phyloP scores from a whole-genome alignment of 2,797 vertebrate species.

The Anabas testudineus region DNA sequence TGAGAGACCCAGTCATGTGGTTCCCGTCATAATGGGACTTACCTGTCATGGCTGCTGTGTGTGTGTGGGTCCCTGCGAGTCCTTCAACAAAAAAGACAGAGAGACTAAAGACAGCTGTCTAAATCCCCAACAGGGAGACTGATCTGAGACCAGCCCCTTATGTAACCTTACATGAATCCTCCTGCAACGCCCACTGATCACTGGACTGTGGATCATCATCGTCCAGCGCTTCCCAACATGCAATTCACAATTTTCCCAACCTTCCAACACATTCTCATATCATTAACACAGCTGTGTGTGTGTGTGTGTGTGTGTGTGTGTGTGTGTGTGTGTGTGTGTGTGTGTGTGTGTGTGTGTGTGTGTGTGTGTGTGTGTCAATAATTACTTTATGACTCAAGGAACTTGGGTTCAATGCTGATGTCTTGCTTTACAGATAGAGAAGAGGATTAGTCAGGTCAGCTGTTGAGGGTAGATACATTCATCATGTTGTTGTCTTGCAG shows the following conservation, averaged over 20 bases:
- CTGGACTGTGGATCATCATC: conserved; percentile 36
- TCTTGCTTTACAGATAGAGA: conserved; percentile 27
- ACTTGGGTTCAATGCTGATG: neutral
- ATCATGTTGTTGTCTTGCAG: neutral
- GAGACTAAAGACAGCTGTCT: conserved; percentile 10
- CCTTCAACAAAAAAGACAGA: conserved; percentile 57
- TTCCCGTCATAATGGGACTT: conserved; percentile 43
- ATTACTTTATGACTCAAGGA: conserved; percentile 49
- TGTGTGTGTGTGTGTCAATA: conserved; percentile 7
- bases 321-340: conserved; percentile 13
- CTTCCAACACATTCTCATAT: conserved; percentile 1
- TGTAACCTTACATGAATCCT: conserved; percentile 54
- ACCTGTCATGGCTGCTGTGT: conserved; percentile 80
- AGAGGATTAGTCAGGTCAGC: neutral
- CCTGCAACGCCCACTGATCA: conserved; percentile 43
- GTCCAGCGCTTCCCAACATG: conserved; percentile 11
- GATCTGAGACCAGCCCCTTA: conserved; percentile 30
- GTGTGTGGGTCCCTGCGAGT: conserved; percentile 43
- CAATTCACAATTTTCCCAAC: conserved; percentile 5
- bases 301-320: conserved; percentile 13
- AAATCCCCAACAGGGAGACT: conserved; percentile 8
- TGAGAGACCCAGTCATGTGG: neutral
- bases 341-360: neutral
- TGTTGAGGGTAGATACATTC: neutral
- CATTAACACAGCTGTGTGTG: conserved; percentile 25